Base-by-base conservation (phyloP, 37 sponge, comb jelly and placozoan species). In the Dysidea cf. avara region DNA sequence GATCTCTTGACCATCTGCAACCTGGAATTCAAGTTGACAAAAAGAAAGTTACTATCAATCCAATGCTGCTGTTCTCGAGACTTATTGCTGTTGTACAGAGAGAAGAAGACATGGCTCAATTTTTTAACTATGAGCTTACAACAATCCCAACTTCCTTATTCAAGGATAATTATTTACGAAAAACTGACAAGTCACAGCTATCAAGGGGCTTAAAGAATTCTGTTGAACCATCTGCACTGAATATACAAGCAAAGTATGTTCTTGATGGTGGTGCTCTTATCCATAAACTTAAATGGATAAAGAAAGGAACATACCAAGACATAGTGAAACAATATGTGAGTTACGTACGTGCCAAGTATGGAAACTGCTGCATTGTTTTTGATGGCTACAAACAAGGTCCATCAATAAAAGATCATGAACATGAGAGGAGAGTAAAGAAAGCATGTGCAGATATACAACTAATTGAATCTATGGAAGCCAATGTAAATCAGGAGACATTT, bases 311-410 rank as follows among this genome's bases (percentile, higher is more conserved):
- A 53, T 53, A 71, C 37, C 49, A 53, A 53, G 35, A 71, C 54
- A 51, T 71, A 53, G 51, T 26, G 4, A 71, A 53, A 28, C 72
- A 71, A 53, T 53, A 68, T 43, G 69, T 68, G 12, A 12, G 69
- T 26, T 43, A 68, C 48, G 69, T 68, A 39, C 69, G 69, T 68
- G 49, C 50, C 25, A 58, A 65, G 13, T 65, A 65, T 29, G 29
- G 35, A 12, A 53, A 72, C 6, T 16, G 38, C 58, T 32, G 6
- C 57, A 31, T 72, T 72, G 73, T 72, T 56, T 72, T 72, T 72
- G 56, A 72, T 72, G 75, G 62, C 61, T 60, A 74, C 31, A n/a
- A n/a, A n/a, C 62, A 60, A 29, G 39, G 75, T 17, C 73, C 73
- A 56, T 31, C 73, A 28, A 72, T 56, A 11, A 72, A 53, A 56